Evolutionary conservation across 2,888 invertebrate species (phyloP).

Genomic region (Drosophila incognita): DNA sequence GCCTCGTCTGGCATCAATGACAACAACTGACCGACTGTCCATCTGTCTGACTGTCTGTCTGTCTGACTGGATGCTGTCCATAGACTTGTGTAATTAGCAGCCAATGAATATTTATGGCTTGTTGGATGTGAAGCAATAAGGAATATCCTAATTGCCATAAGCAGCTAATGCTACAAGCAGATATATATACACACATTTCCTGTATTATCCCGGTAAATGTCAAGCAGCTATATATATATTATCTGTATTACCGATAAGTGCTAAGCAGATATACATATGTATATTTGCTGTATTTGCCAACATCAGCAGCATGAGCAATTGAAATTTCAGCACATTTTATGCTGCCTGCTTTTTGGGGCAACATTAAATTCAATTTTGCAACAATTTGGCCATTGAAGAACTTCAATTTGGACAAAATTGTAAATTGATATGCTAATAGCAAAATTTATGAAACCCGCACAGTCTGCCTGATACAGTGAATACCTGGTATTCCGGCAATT

Average conservation of each 20-base stretch:
- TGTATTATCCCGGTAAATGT: constrained; percentile 1
- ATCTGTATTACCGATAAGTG: neutral
- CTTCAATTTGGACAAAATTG: neutral
- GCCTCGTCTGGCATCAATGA: constrained; percentile 15
- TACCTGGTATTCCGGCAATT: neutral
- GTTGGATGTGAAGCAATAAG: neutral
- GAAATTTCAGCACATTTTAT: neutral
- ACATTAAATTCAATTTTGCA: neutral
- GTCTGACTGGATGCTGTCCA: constrained; percentile 17
- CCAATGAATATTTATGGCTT: constrained; percentile 69
- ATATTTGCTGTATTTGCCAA: neutral
- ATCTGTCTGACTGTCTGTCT: neutral
- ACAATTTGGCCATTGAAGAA: neutral
- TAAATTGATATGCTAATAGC: neutral
- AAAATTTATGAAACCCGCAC: neutral
- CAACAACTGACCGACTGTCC: neutral
- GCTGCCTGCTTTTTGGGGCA: constrained; percentile 11
- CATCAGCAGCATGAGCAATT: neutral
- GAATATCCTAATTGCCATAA: constrained; percentile 28
- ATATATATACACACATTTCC: neutral
- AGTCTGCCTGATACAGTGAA: neutral
- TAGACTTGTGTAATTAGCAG: constrained; percentile 58
- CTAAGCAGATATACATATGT: neutral
- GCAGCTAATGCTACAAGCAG: constrained; percentile 18
- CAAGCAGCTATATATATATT: neutral